phyloP scores from a whole-genome alignment of 2,888 invertebrate species.

The Heliconius hortense region DNA sequence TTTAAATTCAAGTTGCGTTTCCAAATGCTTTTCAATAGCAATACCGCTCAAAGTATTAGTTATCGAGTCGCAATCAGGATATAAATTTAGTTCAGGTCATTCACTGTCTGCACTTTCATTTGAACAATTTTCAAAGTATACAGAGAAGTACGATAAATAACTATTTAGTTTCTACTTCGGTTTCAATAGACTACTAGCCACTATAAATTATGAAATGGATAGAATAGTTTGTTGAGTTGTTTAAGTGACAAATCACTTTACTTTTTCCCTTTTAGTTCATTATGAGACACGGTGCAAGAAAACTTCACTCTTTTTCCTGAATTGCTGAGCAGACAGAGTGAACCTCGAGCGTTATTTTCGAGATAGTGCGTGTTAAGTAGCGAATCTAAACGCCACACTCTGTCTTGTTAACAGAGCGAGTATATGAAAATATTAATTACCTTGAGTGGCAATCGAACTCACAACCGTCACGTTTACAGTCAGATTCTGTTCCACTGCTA shows the following conservation, averaged over 20 bases:
- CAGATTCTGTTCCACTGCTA: too few relatives aligned
- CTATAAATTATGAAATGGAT: slow-evolving; percentile 9
- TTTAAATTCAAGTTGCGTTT: slow-evolving; percentile 5
- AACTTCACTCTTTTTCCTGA: too few relatives aligned
- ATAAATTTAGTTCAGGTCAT: slow-evolving; percentile 32
- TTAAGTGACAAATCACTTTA: slow-evolving; percentile 2
- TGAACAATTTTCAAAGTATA: slow-evolving; percentile 25
- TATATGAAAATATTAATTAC: background rate
- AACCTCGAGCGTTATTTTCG: too few relatives aligned
- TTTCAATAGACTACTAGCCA: slow-evolving; percentile 20
- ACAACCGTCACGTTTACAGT: background rate
- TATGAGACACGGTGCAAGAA: background rate
- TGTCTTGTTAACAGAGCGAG: background rate
- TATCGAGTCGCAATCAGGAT: slow-evolving; percentile 23
- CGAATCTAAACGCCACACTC: background rate
- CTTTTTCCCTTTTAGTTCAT: background rate
- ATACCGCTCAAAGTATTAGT: slow-evolving; percentile 21
- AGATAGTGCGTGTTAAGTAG: background rate
- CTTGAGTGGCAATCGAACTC: background rate
- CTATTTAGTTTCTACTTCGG: slow-evolving; percentile 19
- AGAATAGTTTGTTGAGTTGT: slow-evolving; percentile 1
- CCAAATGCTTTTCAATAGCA: slow-evolving; percentile 24
- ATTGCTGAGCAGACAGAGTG: too few relatives aligned
- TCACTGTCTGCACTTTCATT: slow-evolving; percentile 31
- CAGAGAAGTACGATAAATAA: slow-evolving; percentile 22